Conservation (phyloP, 2,888 invertebrate genomes). For the Eilema caniola region DNA sequence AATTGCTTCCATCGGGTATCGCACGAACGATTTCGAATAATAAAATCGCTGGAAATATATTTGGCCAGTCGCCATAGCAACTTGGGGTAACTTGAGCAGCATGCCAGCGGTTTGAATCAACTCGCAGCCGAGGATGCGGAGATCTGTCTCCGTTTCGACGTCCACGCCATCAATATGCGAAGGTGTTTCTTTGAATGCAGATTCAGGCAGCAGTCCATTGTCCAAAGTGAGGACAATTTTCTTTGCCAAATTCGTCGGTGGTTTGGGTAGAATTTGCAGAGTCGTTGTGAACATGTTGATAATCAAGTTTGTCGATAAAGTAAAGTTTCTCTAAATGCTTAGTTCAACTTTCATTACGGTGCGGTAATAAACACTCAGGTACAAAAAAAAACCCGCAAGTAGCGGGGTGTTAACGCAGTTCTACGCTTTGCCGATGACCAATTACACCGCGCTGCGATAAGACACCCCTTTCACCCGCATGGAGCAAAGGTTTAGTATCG, state of each 20-base stretch:
- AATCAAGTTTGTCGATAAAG: background rate
- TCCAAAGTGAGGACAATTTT: constrained; percentile 96
- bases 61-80: constrained; percentile 99
- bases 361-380: too few relatives aligned
- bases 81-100: constrained; percentile 98
- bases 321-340: too few relatives aligned
- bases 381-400: too few relatives aligned
- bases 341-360: too few relatives aligned
- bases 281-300: constrained; percentile 75
- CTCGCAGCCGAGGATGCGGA: constrained; percentile 98
- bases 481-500: too few relatives aligned
- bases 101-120: constrained; percentile 99
- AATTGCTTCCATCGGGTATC: constrained; percentile 98
- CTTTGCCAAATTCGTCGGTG: constrained; percentile 90
- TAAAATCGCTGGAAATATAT: constrained; percentile 99
- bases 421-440: too few relatives aligned
- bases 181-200: constrained; percentile 95
- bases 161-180: constrained; percentile 97
- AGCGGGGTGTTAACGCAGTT: too few relatives aligned
- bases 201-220: constrained; percentile 96
- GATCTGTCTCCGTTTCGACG: constrained; percentile 95
- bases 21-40: constrained; percentile 98
- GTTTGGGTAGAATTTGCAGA: constrained; percentile 71
- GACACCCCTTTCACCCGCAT: too few relatives aligned
- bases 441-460: too few relatives aligned